A percentile compares a stretch with the other conserved stretches of the same genome.
Conservation (phyloP, 2,888 invertebrate genomes). For the Dolichomitus sp. region DNA sequence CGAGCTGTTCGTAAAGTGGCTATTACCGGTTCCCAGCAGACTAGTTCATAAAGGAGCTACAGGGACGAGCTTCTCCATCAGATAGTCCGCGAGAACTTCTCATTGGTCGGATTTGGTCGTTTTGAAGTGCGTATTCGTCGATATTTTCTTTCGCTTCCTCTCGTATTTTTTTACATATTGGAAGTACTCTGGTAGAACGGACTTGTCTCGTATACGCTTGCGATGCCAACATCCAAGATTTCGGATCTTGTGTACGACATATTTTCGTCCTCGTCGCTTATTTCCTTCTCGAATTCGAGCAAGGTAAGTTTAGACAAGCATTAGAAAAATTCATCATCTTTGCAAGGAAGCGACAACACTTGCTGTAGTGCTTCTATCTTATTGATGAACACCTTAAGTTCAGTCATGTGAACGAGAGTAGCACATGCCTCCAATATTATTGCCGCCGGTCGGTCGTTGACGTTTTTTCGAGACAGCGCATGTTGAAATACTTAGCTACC, state of each 20-base stretch:
- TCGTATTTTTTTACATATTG: conserved; percentile 1
- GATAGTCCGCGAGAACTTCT: conserved; percentile 33
- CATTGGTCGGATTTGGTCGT: conserved; percentile 25
- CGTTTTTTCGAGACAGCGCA: conserved; percentile 1
- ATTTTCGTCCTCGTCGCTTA: conserved; percentile 5
- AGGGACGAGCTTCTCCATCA: conserved; percentile 31
- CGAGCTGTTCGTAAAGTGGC: conserved; percentile 42
- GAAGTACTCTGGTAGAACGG: conserved; percentile 26
- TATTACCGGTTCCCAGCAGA: conserved; percentile 6
- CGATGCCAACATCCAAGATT: not conserved
- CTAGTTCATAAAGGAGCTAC: conserved; percentile 34
- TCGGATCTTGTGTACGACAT: not conserved
- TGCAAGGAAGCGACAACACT: conserved; percentile 16
- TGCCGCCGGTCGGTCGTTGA: not conserved
- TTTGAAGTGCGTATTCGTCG: conserved; percentile 14
- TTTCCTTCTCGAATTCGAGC: not conserved
- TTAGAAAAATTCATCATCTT: conserved; percentile 24
- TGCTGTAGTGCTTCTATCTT: conserved; percentile 34
- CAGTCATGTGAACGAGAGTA: conserved; percentile 26
- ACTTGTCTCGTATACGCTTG: conserved; percentile 21
- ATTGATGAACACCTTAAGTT: conserved; percentile 11
- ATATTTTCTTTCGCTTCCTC: conserved; percentile 16
- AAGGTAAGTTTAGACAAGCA: conserved; percentile 20
- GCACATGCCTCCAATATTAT: conserved; percentile 38
- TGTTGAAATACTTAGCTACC: conserved; percentile 46